A percentile compares a stretch with the other conserved stretches of the same genome.
phyloP scores from a whole-genome alignment of 2,888 invertebrate genomes.

The Caenorhabditis japonica region DNA sequence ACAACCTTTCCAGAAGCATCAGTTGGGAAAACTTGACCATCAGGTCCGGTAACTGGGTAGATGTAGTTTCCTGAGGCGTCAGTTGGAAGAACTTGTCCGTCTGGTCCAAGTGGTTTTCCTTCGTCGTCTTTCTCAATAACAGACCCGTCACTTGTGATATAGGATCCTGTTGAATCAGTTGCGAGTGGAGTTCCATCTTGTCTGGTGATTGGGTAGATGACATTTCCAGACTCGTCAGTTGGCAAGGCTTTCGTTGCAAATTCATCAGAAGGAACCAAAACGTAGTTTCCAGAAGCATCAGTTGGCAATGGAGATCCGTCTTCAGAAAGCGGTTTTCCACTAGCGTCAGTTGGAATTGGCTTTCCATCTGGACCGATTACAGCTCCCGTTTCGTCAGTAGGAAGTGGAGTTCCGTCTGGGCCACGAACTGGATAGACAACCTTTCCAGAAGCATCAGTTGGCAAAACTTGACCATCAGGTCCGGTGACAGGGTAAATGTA shows the following conservation, averaged over 20 bases:
- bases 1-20: constrained; percentile 9
- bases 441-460: constrained; percentile 57
- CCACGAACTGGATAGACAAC: constrained; percentile 14
- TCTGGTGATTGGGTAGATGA: constrained; percentile 55
- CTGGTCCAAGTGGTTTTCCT: constrained; percentile 44
- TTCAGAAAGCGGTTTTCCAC: constrained; percentile 42
- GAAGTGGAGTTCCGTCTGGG: constrained; percentile 47
- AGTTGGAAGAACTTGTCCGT: constrained; percentile 27
- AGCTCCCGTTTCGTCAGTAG: constrained; percentile 55
- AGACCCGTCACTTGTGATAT: constrained; percentile 41
- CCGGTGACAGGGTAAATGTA: constrained; percentile 57
- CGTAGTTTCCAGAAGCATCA: constrained; percentile 47
- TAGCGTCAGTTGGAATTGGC: constrained; percentile 55
- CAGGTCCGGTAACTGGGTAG: constrained; percentile 52
- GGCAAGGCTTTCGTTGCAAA: constrained; percentile 21
- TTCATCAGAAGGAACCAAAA: constrained; percentile 48
- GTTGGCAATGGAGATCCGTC: constrained; percentile 53
- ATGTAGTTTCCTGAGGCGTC: constrained; percentile 51
- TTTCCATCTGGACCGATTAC: constrained; percentile 44
- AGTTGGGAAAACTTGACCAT: constrained; percentile 48
- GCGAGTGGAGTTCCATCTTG: constrained; percentile 52
- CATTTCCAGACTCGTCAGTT: constrained; percentile 33
- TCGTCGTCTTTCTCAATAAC: constrained; percentile 30
- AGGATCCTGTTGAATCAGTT: constrained; percentile 35
- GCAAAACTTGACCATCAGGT: constrained; percentile 52